These are phyloP conservation scores for Drosophila anomelani DNA, from an alignment of 2,888 invertebrate species.

Conservation along the genomic window DNA sequence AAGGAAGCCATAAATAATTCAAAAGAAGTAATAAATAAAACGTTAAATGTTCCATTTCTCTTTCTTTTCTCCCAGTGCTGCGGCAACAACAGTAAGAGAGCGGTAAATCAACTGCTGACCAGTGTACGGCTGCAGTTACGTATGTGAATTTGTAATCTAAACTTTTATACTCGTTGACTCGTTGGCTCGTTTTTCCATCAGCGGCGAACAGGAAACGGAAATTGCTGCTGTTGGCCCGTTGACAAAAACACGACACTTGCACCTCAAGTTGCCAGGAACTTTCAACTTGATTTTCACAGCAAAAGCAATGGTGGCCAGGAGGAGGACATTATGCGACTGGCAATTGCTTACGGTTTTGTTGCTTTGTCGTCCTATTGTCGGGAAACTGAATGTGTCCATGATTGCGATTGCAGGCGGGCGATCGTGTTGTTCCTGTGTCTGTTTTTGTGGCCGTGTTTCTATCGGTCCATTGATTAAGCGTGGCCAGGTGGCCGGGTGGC, in stretches of 20 bases:
- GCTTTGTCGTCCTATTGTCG: slow-evolving; percentile 39
- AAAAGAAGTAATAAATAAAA: neutral
- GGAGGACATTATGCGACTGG: slow-evolving; percentile 60
- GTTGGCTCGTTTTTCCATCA: slow-evolving; percentile 62
- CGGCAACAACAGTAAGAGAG: slow-evolving; percentile 25
- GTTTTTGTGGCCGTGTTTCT: slow-evolving; percentile 49
- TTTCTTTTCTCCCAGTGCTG: slow-evolving; percentile 5
- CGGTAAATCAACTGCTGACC: slow-evolving; percentile 73
- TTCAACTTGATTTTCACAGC: slow-evolving; percentile 71
- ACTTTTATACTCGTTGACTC: slow-evolving; percentile 68
- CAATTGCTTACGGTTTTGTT: slow-evolving; percentile 70
- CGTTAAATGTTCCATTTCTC: neutral
- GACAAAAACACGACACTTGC: slow-evolving; percentile 79
- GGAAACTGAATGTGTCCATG: slow-evolving; percentile 64
- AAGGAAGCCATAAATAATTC: neutral
- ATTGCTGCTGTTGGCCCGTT: slow-evolving; percentile 78
- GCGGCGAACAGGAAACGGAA: slow-evolving; percentile 74
- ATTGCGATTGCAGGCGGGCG: slow-evolving; percentile 53
- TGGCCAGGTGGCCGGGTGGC: slow-evolving; percentile 50
- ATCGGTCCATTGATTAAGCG: slow-evolving; percentile 75
- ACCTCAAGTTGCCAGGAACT: slow-evolving; percentile 74
- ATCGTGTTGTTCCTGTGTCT: slow-evolving; percentile 34
- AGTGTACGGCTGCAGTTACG: slow-evolving; percentile 55
- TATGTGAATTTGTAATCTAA: slow-evolving; percentile 78
- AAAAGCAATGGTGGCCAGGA: slow-evolving; percentile 35